These are phyloP conservation scores for Cirrhinus mrigala DNA, from an alignment of 2,797 vertebrate species.

Conservation along the genomic window DNA sequence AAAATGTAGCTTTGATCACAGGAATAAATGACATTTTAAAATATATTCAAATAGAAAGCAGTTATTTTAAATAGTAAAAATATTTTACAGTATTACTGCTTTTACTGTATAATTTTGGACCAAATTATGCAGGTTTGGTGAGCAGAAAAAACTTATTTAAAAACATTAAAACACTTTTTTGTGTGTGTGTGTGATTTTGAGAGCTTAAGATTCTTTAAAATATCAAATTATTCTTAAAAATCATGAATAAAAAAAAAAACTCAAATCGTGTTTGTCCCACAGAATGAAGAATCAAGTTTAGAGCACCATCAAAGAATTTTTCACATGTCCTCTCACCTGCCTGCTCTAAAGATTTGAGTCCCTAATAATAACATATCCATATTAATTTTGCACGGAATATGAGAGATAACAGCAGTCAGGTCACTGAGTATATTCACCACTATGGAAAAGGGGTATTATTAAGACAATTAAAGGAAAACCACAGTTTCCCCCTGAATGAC, in stretches of 20 bases:
- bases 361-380: not conserved
- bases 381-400: not conserved
- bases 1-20: too few species aligned
- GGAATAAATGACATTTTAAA: too few species aligned
- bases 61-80: too few species aligned
- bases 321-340: not conserved
- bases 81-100: too few species aligned
- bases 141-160: too few species aligned
- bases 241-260: not conserved
- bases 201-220: not conserved
- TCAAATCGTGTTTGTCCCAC: not conserved
- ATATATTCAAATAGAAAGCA: too few species aligned
- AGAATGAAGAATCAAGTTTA: not conserved
- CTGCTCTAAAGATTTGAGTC: not conserved
- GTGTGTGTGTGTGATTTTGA: too few species aligned
- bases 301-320: not conserved
- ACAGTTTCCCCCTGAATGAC: constrained; percentile 50
- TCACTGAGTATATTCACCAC: constrained; percentile 56
- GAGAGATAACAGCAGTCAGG: not conserved
- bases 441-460: constrained; percentile 65
- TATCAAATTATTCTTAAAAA: not conserved
- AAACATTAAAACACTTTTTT: too few species aligned
- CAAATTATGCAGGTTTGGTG: too few species aligned
- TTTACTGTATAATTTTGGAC: too few species aligned
- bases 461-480: constrained; percentile 70